Evolutionary conservation across 2,113 vertebrate species (phyloP), one percentile per base, ranked within the genome.

Genomic region (Anolis carolinensis): DNA sequence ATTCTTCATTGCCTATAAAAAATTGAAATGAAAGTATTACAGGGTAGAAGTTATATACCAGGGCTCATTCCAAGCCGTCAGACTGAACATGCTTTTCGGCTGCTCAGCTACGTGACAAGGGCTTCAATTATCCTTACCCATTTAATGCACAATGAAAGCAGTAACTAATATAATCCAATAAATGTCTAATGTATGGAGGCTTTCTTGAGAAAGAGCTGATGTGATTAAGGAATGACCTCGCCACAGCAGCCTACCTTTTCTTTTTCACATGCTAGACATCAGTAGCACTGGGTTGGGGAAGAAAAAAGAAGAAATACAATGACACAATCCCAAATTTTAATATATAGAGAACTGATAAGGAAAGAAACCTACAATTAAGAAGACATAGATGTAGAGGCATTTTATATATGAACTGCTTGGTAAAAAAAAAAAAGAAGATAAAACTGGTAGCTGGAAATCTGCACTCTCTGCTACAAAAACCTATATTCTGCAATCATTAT

Each of bases 171-270:
- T 88, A 21, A 0, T 70, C 68, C 84, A 77, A 83, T 95, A 92
- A 94, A 95, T 94, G 93, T 93, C 95, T 95, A 93, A 94, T 63
- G 16, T 74, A 74, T 85, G 85, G 30, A 88, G 79, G 89, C 90
- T 92, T 93, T 88, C 90, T 93, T 83, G 0, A 83, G 55, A 71
- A 1, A 90, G 84, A 92, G 87, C 91, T 83, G 72, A 93, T 92
- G 87, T 13, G 88, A 95, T 92, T 92, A 93, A 93, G 90, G 30
- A 92, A 87, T 82, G 72, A 82, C 75, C 90, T 95, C 93, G 87
- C 93, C 94, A 94, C 82, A 70, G 84, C 86, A 91, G 72, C 89
- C 89, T 89, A 86, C 70, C 84, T 92, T 92, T 32, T 1, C 79
- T 75, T 83, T 91, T 90, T 62, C 13, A 3, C n/a, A 68, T 34